Conservation (phyloP, 1,140 invertebrate genomes). For the Scaptomyza pallida region DNA sequence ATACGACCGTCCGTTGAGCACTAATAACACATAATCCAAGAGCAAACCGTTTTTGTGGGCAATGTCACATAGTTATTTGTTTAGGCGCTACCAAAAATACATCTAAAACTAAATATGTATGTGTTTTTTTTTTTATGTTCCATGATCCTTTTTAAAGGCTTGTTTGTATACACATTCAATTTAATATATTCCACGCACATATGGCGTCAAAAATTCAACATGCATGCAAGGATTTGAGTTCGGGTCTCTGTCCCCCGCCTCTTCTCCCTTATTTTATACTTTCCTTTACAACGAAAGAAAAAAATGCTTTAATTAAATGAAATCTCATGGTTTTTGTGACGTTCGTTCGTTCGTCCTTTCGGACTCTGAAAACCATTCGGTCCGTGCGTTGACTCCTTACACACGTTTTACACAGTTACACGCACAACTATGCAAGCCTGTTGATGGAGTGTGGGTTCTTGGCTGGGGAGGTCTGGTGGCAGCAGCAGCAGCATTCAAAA, state of each 20-base stretch:
- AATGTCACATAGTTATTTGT: slow-evolving; percentile 64
- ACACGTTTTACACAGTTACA: slow-evolving; percentile 76
- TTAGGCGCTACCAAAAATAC: slow-evolving; percentile 48
- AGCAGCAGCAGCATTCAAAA: slow-evolving; percentile 74
- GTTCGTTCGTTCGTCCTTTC: slow-evolving; percentile 32
- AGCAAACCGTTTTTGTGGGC: slow-evolving; percentile 38
- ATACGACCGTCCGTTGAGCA: slow-evolving; percentile 1
- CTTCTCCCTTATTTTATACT: no score
- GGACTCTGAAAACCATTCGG: slow-evolving; percentile 38
- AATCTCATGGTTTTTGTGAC: slow-evolving; percentile 77
- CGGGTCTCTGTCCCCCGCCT: not conserved
- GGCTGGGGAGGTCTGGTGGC: not conserved
- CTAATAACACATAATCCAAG: slow-evolving; percentile 55
- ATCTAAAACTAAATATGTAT: slow-evolving; percentile 40
- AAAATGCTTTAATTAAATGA: slow-evolving; percentile 81
- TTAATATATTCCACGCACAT: slow-evolving; percentile 81
- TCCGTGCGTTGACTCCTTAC: slow-evolving; percentile 62
- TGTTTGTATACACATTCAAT: slow-evolving; percentile 64
- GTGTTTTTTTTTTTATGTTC: not conserved
- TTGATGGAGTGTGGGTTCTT: not conserved
- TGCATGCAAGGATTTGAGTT: slow-evolving; percentile 34
- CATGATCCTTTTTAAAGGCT: slow-evolving; percentile 56
- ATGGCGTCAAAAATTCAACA: slow-evolving; percentile 73
- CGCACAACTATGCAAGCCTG: slow-evolving; percentile 68
- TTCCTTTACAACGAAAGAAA: not conserved